Evolutionary conservation across 2,888 invertebrate genomes (phyloP).

Genomic region (Scaptomyza reducta): DNA sequence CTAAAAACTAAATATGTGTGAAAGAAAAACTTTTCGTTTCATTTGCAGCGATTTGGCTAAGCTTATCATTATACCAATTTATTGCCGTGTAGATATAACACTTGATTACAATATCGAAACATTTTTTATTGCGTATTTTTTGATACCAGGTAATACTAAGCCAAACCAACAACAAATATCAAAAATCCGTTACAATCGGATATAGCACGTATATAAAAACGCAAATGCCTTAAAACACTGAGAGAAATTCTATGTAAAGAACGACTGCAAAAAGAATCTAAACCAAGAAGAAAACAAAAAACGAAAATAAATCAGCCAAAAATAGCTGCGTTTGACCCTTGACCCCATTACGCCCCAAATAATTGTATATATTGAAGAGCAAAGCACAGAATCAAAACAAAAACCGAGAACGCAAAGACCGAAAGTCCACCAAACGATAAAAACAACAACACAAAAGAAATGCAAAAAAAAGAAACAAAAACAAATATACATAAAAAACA

Average conservation of each 20-base stretch:
- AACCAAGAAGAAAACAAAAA: background rate
- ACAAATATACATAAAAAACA: constrained; percentile 5
- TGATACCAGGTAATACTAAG: constrained; percentile 1
- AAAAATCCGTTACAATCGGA: constrained; percentile 22
- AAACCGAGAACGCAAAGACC: constrained; percentile 41
- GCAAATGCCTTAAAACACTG: constrained; percentile 38
- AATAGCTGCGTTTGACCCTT: constrained; percentile 10
- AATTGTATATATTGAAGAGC: background rate
- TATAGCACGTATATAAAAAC: background rate
- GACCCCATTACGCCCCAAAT: constrained; percentile 3
- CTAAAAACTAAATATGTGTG: background rate
- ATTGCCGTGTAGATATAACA: constrained; percentile 12
- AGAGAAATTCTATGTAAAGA: too few species aligned
- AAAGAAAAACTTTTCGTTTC: background rate
- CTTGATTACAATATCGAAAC: constrained; percentile 16
- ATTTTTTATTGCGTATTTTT: constrained; percentile 25
- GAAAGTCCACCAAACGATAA: constrained; percentile 30
- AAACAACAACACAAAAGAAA: background rate
- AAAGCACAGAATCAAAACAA: constrained; percentile 66
- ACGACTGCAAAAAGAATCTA: too few species aligned
- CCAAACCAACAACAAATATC: constrained; percentile 25
- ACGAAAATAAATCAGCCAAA: constrained; percentile 15
- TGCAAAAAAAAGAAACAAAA: background rate
- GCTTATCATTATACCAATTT: constrained; percentile 32
- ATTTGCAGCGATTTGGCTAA: constrained; percentile 19